A percentile compares a stretch with the other conserved stretches of the same genome.
These are phyloP conservation scores for Dendroctonus ponderosae DNA, from an alignment of 1,140 invertebrate genomes.

Conservation along the genomic window DNA sequence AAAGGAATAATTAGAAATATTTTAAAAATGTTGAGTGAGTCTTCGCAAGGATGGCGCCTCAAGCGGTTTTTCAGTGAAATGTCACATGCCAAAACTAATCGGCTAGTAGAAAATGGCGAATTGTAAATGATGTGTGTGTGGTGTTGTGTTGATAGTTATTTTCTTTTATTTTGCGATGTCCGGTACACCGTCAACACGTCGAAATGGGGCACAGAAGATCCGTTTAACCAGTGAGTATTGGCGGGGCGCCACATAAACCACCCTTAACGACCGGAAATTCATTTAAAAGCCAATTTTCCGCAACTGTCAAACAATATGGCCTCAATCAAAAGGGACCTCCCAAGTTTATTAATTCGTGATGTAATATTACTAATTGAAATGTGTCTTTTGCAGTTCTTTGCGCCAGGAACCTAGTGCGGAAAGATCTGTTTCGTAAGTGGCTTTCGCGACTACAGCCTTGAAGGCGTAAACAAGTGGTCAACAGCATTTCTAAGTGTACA, in stretches of 20 bases:
- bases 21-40: too few relatives aligned
- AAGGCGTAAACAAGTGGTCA: background rate
- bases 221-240: slow-evolving; percentile 72
- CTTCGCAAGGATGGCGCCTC: too few relatives aligned
- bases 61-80: background rate
- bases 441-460: background rate
- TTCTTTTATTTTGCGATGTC: slow-evolving; percentile 59
- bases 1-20: too few relatives aligned
- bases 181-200: slow-evolving; percentile 70
- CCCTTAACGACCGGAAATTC: background rate
- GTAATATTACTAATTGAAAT: slow-evolving; percentile 39
- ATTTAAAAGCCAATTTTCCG: slow-evolving; percentile 11
- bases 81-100: slow-evolving; percentile 3
- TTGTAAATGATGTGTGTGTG: slow-evolving; percentile 40
- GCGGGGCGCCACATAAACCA: background rate
- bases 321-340: slow-evolving; percentile 42
- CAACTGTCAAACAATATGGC: slow-evolving; percentile 45
- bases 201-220: slow-evolving; percentile 82
- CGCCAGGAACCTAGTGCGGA: slow-evolving; percentile 90
- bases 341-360: slow-evolving; percentile 37
- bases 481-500: slow-evolving; percentile 11
- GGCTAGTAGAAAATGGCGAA: slow-evolving; percentile 42
- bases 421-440: slow-evolving; percentile 95
- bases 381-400: slow-evolving; percentile 83
- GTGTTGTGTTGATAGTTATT: slow-evolving; percentile 44